A percentile compares a stretch with the other conserved stretches of the same genome.
Evolutionary conservation across 2,113 vertebrate species (phyloP).

Genomic region (Lamprotornis superbus): DNA sequence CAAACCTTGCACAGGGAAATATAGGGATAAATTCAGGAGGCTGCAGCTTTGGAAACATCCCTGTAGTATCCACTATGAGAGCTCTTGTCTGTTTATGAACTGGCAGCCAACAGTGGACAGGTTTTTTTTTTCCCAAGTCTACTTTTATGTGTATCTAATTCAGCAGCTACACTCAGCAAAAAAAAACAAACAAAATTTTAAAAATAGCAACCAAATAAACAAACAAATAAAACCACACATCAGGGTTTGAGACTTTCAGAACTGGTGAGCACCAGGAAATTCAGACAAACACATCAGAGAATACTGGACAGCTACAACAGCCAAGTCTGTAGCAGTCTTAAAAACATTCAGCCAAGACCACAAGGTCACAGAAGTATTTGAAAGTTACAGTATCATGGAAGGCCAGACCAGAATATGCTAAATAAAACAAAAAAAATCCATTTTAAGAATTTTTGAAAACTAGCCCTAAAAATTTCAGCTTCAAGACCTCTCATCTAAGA

Average conservation of each 20-base stretch:
- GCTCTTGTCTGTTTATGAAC: background rate
- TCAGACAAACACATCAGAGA: background rate
- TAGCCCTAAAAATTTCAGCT: background rate
- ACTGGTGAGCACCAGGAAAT: background rate
- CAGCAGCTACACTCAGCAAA: background rate
- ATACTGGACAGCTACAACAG: background rate
- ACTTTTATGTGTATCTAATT: background rate
- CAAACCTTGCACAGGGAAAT: background rate
- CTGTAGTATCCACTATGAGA: background rate
- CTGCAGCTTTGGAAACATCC: background rate
- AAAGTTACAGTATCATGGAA: background rate
- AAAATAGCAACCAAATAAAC: background rate
- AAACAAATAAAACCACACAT: background rate
- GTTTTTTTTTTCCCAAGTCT: background rate
- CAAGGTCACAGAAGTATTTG: background rate
- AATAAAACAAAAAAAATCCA: background rate
- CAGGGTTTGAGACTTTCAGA: background rate
- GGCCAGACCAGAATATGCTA: background rate
- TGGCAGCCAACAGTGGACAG: background rate
- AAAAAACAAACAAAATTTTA: background rate
- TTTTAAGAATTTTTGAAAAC: background rate
- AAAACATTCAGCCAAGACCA: background rate
- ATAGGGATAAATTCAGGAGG: background rate
- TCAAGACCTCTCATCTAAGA: rapidly evolving
- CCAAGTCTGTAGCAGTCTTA: background rate